Evolutionary conservation across 1,140 invertebrate genomes (phyloP), one percentile per base, ranked within the genome.

Genomic region (Asbolus verrucosus): DNA sequence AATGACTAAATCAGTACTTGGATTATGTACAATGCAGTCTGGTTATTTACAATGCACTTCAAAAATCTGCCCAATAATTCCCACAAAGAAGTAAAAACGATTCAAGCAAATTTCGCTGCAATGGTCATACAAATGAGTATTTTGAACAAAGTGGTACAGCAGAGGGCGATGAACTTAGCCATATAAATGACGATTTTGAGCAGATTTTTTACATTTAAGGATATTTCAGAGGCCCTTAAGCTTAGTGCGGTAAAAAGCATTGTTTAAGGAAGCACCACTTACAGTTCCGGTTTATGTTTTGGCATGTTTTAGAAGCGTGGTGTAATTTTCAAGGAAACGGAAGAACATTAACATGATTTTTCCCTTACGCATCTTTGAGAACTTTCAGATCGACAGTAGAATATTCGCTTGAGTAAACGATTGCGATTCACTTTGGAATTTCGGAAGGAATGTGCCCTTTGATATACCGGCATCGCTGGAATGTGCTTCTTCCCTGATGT

Each of bases 11-110:
- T 62, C 30, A 62, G 36, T 18, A 63, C 39, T 63, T 31, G 61
- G 61, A 63, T 41, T 63, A 63, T 63, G 33, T 63, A 63, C 61
- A 63, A 63, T 63, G 61, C 61, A 63, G 61, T 63, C 61, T 63
- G 61, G 24, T 63, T 63, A 63, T 63, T 63, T 63, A 63, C 60
- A 62, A 62, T 54, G 46, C 46, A 54, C 46, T 54, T 54, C 18
- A 1, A 54, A 54, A 54, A 54, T 54, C 46, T 54, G 46, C 46
- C 8, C 46, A 54, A 27, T 27, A 5, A 1, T 11, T 27, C n/a
- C 46, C 11, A n/a, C 3, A 36, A 8, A 3, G 11, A n/a, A n/a
- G 33, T 36, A 8, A 6, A 36, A 2, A 18, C 39, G 11, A 16
- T 43, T 1, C n/a, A 6, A 6, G 8, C 19, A 54, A 24, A 19